Evolutionary conservation across 2,797 vertebrate species (phyloP).

Genomic region (Odontamblyopus rebecca): DNA sequence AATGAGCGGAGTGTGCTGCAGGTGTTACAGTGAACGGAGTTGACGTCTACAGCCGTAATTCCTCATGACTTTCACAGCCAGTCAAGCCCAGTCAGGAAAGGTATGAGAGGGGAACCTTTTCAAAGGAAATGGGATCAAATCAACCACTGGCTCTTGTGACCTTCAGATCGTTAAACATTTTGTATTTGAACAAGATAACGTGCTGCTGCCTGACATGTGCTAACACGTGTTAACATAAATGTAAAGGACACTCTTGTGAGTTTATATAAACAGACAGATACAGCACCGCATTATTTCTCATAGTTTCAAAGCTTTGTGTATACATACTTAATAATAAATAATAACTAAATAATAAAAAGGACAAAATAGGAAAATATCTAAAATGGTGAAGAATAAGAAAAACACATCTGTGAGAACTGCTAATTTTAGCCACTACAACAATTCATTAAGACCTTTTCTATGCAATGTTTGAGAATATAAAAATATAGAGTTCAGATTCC

Average conservation of each 20-base stretch:
- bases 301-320: background rate
- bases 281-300: background rate
- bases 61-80: slow-evolving; percentile 20
- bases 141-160: slow-evolving; percentile 18
- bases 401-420: background rate
- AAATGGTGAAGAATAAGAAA: background rate
- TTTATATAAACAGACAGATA: background rate
- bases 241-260: background rate
- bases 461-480: no score
- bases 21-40: slow-evolving; percentile 20
- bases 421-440: no score
- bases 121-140: slow-evolving; percentile 7
- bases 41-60: slow-evolving; percentile 3
- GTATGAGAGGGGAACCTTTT: slow-evolving; percentile 39
- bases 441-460: no score
- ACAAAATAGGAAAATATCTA: background rate
- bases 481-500: no score
- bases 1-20: slow-evolving; percentile 18
- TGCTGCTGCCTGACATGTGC: slow-evolving; percentile 10
- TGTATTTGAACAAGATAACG: slow-evolving; percentile 7
- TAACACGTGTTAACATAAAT: slow-evolving; percentile 16
- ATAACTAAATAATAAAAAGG: no score
- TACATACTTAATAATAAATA: no score
- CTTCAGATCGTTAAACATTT: slow-evolving; percentile 14
- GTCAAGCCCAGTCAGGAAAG: slow-evolving; percentile 53